Conservation (phyloP, 2,113 vertebrate species). For the Xiphophorus hellerii region DNA sequence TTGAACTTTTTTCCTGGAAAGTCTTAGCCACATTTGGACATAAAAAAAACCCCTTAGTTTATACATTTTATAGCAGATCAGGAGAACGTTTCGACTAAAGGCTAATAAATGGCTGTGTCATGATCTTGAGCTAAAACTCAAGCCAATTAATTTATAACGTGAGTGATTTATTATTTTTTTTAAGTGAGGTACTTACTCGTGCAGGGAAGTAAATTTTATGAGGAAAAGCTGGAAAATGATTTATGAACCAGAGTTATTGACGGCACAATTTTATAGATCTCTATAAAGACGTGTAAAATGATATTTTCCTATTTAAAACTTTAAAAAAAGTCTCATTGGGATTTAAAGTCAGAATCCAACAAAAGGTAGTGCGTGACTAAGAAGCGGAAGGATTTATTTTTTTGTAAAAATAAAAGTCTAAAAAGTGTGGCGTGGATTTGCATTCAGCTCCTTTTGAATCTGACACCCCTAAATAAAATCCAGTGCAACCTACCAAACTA, state of each 20-base stretch:
- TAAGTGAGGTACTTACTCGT: background rate
- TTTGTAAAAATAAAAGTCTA: background rate
- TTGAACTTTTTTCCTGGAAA: constrained; percentile 22
- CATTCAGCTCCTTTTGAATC: background rate
- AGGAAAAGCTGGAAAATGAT: background rate
- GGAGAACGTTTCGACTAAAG: background rate
- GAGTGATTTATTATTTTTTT: constrained; percentile 12
- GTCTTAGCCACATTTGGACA: constrained; percentile 25
- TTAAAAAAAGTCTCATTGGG: background rate
- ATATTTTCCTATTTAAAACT: background rate
- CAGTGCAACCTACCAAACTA: background rate
- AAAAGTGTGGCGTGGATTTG: background rate
- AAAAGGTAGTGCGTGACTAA: background rate
- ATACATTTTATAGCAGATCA: background rate
- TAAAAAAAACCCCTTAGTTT: constrained; percentile 5
- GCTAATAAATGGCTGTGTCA: constrained; percentile 6
- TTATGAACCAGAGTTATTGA: background rate
- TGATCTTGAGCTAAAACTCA: background rate
- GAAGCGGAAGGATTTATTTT: background rate
- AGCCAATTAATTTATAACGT: constrained; percentile 5
- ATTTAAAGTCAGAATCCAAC: background rate
- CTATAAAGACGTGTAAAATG: background rate
- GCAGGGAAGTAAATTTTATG: background rate
- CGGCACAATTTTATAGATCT: background rate
- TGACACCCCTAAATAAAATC: background rate